Percentiles rank a stretch among this genome's conserved stretches.
These are phyloP conservation scores for Pandemis cinnamomeana DNA, from an alignment of 2,888 invertebrate species.

Conservation along the genomic window DNA sequence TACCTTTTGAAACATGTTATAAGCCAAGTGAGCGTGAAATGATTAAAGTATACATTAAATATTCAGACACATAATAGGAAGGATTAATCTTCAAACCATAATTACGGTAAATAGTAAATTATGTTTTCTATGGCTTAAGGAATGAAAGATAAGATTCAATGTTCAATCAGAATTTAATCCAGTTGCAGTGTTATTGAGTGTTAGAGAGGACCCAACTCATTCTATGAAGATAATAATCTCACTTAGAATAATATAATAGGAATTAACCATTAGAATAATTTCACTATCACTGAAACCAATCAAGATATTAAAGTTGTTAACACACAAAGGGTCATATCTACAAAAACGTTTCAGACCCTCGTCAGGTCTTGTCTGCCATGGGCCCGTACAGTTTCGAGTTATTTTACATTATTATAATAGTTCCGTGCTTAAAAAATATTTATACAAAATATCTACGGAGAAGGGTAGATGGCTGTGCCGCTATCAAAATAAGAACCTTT, in stretches of 20 bases:
- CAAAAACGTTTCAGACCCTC: slow-evolving; percentile 26
- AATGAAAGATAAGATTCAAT: slow-evolving; percentile 8
- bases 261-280: slow-evolving; percentile 18
- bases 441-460: not conserved
- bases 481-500: not conserved
- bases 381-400: slow-evolving; percentile 13
- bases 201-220: slow-evolving; percentile 6
- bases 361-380: slow-evolving; percentile 16
- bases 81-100: slow-evolving; percentile 1
- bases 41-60: not conserved
- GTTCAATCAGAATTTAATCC: slow-evolving; percentile 6
- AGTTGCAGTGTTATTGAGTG: not conserved
- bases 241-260: slow-evolving; percentile 9
- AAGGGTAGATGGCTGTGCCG: too few species aligned
- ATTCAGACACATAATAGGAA: not conserved
- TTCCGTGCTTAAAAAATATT: not conserved
- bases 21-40: not conserved
- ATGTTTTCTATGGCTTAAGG: not conserved
- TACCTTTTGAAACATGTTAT: too few species aligned
- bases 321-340: slow-evolving; percentile 23
- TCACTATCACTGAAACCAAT: slow-evolving; percentile 12
- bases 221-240: slow-evolving; percentile 9
- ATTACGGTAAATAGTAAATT: not conserved
- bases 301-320: slow-evolving; percentile 32
- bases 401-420: slow-evolving; percentile 2